Base-by-base conservation (phyloP, 2,113 vertebrate species). In the Acrocephalus kingi region DNA sequence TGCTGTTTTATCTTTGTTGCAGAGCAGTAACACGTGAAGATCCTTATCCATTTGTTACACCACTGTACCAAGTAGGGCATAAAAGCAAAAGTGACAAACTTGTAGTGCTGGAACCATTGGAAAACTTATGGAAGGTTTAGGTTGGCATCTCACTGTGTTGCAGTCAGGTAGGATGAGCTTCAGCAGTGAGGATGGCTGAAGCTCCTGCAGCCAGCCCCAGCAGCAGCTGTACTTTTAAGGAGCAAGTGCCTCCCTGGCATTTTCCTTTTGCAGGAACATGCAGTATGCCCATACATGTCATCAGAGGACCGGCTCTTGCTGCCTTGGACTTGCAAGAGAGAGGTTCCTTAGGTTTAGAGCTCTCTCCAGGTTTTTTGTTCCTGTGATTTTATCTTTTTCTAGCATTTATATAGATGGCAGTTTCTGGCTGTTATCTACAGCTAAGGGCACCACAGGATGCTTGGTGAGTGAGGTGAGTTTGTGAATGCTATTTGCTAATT, bases 71-170 rank as follows among this genome's bases (percentile, higher is more conserved):
- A 54, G 31, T 4, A 9, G 22, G 31, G 11, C 15, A 9, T 54
- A 54, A 73, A 49, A 27, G n/a, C 51, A 68, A 4, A 51, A 73
- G 9, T 5, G 20, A 79, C 33, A 54, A 67, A 48, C 37, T 30
- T 0, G 0, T 9, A 25, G 55, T 37, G 35, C 49, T 4, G 3
- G 49, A 25, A 48, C 4, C 20, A 13, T 4, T 64, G 58, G n/a
- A 74, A 84, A 39, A 33, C 24, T 67, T 13, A 1, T 2, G 25
- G 20, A 48, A 68, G 39, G 13, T 86, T 63, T 87, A 33, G 30
- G 43, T 43, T 6, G 3, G 48, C 5, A 1, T 61, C 81, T 84
- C 1, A 0, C 19, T 3, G 3, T 20, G 8, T 12, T 77, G 63
- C 39, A 20, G 37, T 27, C 1, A 8, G 28, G 46, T 31, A 10